These are phyloP conservation scores for Noctua comes DNA, from an alignment of 2,888 invertebrate species.

Conservation along the genomic window DNA sequence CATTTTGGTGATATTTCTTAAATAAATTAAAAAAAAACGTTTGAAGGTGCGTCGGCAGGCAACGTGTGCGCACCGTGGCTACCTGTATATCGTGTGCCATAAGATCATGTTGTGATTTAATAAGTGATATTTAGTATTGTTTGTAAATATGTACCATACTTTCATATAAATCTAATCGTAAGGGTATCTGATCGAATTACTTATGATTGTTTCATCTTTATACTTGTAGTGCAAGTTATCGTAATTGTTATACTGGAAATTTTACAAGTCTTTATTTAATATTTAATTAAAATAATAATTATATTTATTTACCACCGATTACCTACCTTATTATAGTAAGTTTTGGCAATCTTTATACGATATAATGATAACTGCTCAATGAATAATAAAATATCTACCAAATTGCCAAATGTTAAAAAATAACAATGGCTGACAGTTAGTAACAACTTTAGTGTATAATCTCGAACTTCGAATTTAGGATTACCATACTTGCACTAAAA, in stretches of 20 bases:
- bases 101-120: constrained; percentile 90
- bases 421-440: constrained; percentile 39
- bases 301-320: constrained; percentile 69
- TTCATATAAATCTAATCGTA: constrained; percentile 85
- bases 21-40: constrained; percentile 72
- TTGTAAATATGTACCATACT: constrained; percentile 90
- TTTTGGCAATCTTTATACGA: constrained; percentile 64
- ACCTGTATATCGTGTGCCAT: constrained; percentile 89
- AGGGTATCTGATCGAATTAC: constrained; percentile 79
- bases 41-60: constrained; percentile 86
- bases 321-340: constrained; percentile 63
- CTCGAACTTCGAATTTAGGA: constrained; percentile 54
- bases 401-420: constrained; percentile 50
- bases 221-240: constrained; percentile 71
- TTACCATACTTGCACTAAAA: constrained; percentile 68
- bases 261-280: constrained; percentile 63
- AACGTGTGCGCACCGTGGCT: constrained; percentile 71
- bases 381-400: constrained; percentile 29
- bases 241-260: constrained; percentile 63
- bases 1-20: constrained; percentile 86
- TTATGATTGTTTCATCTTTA: constrained; percentile 75
- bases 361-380: constrained; percentile 57
- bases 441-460: constrained; percentile 41
- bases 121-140: constrained; percentile 90
- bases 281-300: constrained; percentile 63